phyloP scores from a whole-genome alignment of 2,113 vertebrate genomes.

The Marmota monax region DNA sequence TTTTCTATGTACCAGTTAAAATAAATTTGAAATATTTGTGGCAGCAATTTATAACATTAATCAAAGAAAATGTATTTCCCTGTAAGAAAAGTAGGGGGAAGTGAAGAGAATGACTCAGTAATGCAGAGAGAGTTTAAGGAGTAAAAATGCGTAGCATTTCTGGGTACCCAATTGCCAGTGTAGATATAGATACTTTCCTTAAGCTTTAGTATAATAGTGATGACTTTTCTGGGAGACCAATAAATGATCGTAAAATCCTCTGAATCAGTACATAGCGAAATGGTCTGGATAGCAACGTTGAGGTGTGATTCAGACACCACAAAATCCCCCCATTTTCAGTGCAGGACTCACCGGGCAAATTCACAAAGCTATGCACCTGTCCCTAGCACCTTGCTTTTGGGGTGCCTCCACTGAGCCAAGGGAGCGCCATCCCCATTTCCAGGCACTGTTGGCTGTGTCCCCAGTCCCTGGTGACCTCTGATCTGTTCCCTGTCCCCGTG shows the following conservation, averaged over 20 bases:
- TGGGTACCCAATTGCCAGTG: not conserved
- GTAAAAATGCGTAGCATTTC: not conserved
- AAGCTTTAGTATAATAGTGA: not conserved
- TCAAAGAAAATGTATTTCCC: not conserved
- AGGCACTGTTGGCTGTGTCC: fast-evolving
- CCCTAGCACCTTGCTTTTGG: not conserved
- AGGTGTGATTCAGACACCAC: not conserved
- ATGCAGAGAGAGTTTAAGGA: not conserved
- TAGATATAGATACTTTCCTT: not conserved
- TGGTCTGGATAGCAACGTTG: not conserved
- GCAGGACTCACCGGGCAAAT: not conserved
- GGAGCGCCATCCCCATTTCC: fast-evolving
- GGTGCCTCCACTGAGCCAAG: not conserved
- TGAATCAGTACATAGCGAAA: not conserved
- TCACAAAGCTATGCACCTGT: not conserved
- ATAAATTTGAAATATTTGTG: slow-evolving; percentile 18
- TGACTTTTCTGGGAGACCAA: not conserved
- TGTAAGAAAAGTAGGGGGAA: not conserved
- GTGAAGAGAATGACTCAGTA: not conserved
- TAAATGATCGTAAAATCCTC: not conserved
- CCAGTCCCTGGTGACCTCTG: fast-evolving
- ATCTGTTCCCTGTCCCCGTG: no score
- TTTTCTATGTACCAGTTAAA: not conserved
- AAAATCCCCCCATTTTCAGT: not conserved
- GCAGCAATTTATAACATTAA: not conserved